phyloP scores from a whole-genome alignment of 2,797 vertebrate species.

The Rhynchotus rufescens region DNA sequence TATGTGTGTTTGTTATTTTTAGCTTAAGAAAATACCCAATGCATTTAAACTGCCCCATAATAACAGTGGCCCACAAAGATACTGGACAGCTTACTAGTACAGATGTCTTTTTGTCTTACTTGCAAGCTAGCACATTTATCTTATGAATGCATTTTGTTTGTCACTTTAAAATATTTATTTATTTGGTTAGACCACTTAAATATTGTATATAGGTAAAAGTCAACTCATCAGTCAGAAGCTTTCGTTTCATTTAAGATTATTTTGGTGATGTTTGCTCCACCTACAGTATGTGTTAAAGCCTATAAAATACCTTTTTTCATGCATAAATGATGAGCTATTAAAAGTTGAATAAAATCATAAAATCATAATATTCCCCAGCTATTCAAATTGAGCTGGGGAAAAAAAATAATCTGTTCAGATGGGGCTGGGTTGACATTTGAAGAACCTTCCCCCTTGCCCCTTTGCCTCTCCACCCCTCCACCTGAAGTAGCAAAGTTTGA shows the following conservation, averaged over 20 bases:
- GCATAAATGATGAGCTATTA: neutral
- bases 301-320: neutral
- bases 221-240: neutral
- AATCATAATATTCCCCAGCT: too few species aligned
- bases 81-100: neutral
- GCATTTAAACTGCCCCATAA: neutral
- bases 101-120: neutral
- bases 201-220: neutral
- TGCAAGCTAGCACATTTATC: accelerated
- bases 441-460: neutral
- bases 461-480: neutral
- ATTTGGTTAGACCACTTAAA: neutral
- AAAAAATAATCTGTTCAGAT: neutral
- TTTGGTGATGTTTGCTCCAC: neutral
- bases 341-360: neutral
- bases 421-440: neutral
- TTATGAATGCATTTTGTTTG: neutral
- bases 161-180: neutral
- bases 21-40: neutral
- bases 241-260: neutral
- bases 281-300: neutral
- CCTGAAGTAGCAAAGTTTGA: neutral
- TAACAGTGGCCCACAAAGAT: neutral
- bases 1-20: neutral
- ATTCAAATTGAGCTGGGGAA: neutral